Base-by-base conservation (phyloP, 2,113 vertebrate species). In the Thamnophis sirtalis region DNA sequence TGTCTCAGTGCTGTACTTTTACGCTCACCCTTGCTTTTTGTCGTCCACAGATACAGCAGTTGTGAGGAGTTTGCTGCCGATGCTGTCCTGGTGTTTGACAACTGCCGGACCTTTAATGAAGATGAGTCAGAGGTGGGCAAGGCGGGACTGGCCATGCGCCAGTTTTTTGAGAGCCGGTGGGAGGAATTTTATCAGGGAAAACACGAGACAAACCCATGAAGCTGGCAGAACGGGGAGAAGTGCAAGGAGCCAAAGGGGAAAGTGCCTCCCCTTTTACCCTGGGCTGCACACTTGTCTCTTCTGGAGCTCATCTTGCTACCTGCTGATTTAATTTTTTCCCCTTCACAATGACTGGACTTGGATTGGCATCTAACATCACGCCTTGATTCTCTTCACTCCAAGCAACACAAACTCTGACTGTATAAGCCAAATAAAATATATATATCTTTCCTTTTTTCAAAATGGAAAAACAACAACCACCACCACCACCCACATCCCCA, bases 91-190 rank as follows among this genome's bases (percentile, higher is more conserved):
- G 97, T 99, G 90, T 99, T 99, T 93, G 98, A 98, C 97, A 99
- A 99, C 97, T 99, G 99, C 93, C 98, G 98, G 97, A 98, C 98
- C 90, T 99, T 99, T 97, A 99, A 99, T 0, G 99, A 99, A 95
- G 98, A 99, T 93, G 98, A 98, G 7, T 99, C 98, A 0, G 98
- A 98, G 93, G 98, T 99, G 96, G 99, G 98, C 93, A 96, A 96
- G 92, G 98, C 98, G 0, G 98, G 99, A 38, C 98, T 98, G 94
- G 94, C 97, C 95, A 98, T 99, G 98, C 98, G 98, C 86, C 97
- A 96, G 38, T 99, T 99, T 96, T 99, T 99, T 91, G 98, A 99
- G 97, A 99, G 97, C 97, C 98, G 98, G 93, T 99, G 99, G 98
- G 98, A 98, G 84, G 98, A 99, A 96, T 99, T 99, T 97, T 99